phyloP scores from a whole-genome alignment of 1,140 invertebrate species.

The Cherax quadricarinatus region DNA sequence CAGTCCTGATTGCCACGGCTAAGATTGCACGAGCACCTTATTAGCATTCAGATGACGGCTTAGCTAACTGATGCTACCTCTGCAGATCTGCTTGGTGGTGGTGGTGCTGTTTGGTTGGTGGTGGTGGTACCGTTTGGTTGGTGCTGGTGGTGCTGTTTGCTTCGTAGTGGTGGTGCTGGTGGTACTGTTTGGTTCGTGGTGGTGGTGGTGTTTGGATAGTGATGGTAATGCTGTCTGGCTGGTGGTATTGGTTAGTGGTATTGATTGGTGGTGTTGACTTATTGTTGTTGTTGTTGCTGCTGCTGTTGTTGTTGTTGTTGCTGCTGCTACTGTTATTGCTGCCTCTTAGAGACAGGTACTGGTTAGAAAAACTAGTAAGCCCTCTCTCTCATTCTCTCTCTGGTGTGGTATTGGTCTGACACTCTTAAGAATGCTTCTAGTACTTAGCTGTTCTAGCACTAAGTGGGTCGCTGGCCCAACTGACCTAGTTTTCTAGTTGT shows the following conservation, averaged over 20 bases:
- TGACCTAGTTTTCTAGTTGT: no score
- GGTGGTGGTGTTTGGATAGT: background rate
- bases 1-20: constrained; percentile 55
- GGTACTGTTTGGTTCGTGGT: constrained; percentile 8
- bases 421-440: no score
- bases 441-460: no score
- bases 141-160: background rate
- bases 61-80: constrained; percentile 52
- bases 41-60: constrained; percentile 66
- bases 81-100: constrained; percentile 24
- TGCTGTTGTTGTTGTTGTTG: background rate
- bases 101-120: constrained; percentile 8
- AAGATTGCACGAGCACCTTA: constrained; percentile 57
- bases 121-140: background rate
- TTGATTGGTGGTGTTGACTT: background rate
- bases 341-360: background rate
- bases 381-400: no score
- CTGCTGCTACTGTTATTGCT: background rate
- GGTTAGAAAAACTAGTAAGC: background rate
- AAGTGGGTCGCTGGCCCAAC: no score
- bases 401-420: no score
- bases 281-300: background rate
- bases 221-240: background rate
- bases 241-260: no score
- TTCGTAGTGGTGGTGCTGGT: constrained; percentile 4